Conservation (phyloP, 1,140 invertebrate genomes). For the Bombus affinis region DNA sequence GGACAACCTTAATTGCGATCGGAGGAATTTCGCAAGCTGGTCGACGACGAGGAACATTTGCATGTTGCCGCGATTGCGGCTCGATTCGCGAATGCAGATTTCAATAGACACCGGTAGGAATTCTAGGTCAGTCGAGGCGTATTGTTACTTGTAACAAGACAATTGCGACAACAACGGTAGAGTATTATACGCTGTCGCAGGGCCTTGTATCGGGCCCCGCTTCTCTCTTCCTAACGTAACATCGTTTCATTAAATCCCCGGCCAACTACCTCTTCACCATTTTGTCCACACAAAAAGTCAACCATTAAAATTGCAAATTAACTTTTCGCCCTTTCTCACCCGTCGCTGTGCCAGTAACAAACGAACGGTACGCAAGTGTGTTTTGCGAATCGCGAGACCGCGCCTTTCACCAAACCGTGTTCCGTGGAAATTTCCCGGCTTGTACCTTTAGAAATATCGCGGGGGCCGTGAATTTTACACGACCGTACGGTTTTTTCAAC, state of each 20-base stretch:
- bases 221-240: slow-evolving; percentile 12
- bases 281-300: slow-evolving; percentile 53
- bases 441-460: slow-evolving; percentile 61
- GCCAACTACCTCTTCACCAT: background rate
- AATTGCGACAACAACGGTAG: slow-evolving; percentile 53
- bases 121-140: slow-evolving; percentile 59
- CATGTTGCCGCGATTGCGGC: slow-evolving; percentile 51
- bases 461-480: slow-evolving; percentile 51
- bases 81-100: slow-evolving; percentile 55
- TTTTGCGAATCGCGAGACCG: slow-evolving; percentile 24
- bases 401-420: slow-evolving; percentile 27
- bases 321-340: slow-evolving; percentile 53
- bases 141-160: slow-evolving; percentile 61
- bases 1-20: slow-evolving; percentile 42
- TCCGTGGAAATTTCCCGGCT: slow-evolving; percentile 49
- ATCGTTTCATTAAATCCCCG: slow-evolving; percentile 60
- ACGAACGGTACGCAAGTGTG: slow-evolving; percentile 25
- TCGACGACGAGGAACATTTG: slow-evolving; percentile 29
- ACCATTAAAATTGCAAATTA: slow-evolving; percentile 67
- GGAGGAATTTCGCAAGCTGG: slow-evolving; percentile 28
- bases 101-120: slow-evolving; percentile 55
- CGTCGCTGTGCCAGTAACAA: slow-evolving; percentile 15
- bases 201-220: background rate
- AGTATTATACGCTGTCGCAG: slow-evolving; percentile 24
- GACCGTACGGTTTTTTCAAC: slow-evolving; percentile 6